These are phyloP conservation scores for Polymixis lichenea DNA, from an alignment of 2,888 invertebrate species.

Conservation along the genomic window DNA sequence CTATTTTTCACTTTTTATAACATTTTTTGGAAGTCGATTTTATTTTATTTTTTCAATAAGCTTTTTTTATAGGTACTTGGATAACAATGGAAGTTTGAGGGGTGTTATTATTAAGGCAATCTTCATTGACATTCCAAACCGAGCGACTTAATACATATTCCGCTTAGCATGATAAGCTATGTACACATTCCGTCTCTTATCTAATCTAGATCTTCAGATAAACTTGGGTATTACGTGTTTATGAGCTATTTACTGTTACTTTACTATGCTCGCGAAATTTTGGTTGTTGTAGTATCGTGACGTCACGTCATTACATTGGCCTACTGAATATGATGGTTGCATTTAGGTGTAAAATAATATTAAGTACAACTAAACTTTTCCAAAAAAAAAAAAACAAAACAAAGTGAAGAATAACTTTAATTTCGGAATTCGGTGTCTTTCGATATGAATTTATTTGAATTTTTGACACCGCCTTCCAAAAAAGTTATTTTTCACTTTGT, in stretches of 20 bases:
- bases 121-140: neutral
- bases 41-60: too few species aligned
- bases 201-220: conserved; percentile 11
- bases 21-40: too few species aligned
- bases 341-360: neutral
- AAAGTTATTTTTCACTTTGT: too few species aligned
- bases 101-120: neutral
- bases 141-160: conserved; percentile 2
- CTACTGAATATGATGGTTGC: neutral
- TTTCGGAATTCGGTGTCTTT: too few species aligned
- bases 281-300: neutral
- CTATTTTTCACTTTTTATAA: too few species aligned
- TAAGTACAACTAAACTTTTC: too few species aligned
- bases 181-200: conserved; percentile 32
- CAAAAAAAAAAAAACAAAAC: too few species aligned
- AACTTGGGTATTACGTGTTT: conserved; percentile 20
- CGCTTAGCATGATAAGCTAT: neutral
- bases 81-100: neutral
- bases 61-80: neutral
- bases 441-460: too few species aligned
- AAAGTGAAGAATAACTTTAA: too few species aligned
- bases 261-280: conserved; percentile 18
- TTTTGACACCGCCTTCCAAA: too few species aligned
- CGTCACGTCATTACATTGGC: neutral
- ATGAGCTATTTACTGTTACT: conserved; percentile 7